Evolutionary conservation across 2,888 invertebrate genomes (phyloP).

Genomic region (Minunthozetes semirufus): DNA sequence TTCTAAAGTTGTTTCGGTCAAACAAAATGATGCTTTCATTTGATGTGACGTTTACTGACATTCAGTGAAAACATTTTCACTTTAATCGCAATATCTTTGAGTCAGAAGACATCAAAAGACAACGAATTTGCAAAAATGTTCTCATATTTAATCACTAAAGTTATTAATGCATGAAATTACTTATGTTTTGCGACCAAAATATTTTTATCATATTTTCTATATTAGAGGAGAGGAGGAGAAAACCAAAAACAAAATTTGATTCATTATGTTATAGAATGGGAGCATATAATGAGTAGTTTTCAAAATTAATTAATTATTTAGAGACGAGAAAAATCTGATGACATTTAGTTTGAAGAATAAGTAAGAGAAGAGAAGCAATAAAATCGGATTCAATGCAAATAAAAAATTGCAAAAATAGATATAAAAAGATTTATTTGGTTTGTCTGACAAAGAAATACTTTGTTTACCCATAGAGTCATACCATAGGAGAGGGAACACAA

Average conservation of each 20-base stretch:
- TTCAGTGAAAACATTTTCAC: constrained; percentile 9
- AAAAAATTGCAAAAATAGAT: neutral
- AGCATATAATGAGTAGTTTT: too few relatives aligned
- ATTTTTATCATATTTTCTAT: too few relatives aligned
- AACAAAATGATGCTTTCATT: constrained; percentile 11
- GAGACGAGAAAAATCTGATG: too few relatives aligned
- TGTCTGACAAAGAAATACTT: neutral
- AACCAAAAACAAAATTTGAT: too few relatives aligned
- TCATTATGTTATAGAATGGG: too few relatives aligned
- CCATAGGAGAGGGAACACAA: too few relatives aligned
- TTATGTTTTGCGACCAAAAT: neutral
- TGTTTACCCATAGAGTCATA: neutral
- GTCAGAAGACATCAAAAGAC: neutral
- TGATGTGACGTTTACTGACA: constrained; percentile 2
- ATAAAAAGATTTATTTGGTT: neutral
- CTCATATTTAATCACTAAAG: constrained; percentile 1
- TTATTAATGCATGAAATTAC: constrained; percentile 18
- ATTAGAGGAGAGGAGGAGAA: too few relatives aligned
- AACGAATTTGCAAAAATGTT: neutral
- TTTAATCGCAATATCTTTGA: neutral
- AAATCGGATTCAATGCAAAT: neutral
- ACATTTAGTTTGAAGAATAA: too few relatives aligned
- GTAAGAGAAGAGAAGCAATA: too few relatives aligned
- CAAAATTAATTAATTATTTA: too few relatives aligned
- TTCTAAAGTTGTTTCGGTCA: neutral